Evolutionary conservation across 1,140 invertebrate species (phyloP).

Genomic region (Meloidogyne floridensis): DNA sequence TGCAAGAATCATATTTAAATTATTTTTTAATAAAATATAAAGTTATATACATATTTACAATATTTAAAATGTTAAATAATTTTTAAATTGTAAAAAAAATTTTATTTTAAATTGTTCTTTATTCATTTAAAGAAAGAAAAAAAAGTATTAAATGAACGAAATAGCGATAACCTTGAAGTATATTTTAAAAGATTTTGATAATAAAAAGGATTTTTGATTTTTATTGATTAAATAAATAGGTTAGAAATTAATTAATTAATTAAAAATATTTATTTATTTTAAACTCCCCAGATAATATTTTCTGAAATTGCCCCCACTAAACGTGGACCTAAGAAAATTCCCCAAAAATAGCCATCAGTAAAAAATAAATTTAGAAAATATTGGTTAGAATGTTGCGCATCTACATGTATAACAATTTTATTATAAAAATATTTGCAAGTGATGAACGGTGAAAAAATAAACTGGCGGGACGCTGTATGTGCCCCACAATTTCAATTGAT

Average conservation of each 20-base stretch:
- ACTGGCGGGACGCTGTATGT: neutral
- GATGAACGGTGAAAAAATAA: neutral
- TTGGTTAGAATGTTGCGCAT: neutral
- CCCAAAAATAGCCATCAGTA: too few relatives aligned
- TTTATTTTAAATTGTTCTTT: too few relatives aligned
- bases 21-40: too few relatives aligned
- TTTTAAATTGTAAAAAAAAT: neutral
- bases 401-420: neutral
- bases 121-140: neutral
- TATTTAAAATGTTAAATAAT: too few relatives aligned
- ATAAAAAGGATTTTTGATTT: neutral
- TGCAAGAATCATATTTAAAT: too few relatives aligned
- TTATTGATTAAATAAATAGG: neutral
- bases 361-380: too few relatives aligned
- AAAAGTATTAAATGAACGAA: neutral
- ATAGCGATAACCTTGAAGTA: neutral
- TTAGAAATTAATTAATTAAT: neutral
- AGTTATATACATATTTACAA: too few relatives aligned
- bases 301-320: too few relatives aligned
- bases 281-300: too few relatives aligned
- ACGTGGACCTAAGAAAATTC: too few relatives aligned
- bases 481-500: neutral
- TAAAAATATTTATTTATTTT: too few relatives aligned
- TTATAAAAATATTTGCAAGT: neutral
- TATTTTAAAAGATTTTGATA: neutral